Percentiles rank a stretch among this genome's conserved stretches.
Conservation (phyloP, 1,140 invertebrate genomes). For the Berghia stephanieae region DNA sequence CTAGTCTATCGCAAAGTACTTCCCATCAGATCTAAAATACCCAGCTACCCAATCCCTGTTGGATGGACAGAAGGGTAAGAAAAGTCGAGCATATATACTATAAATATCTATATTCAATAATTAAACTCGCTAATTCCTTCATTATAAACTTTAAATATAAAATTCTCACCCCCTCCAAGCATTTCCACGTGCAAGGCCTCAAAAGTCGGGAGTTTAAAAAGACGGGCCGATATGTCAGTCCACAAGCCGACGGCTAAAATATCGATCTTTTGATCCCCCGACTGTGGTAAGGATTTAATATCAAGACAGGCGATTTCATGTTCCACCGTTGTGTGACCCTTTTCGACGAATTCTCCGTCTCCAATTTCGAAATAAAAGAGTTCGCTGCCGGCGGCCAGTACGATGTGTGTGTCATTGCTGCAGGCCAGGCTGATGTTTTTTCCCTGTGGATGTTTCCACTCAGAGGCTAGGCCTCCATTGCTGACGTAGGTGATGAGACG, state of each 20-base stretch:
- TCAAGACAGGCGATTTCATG: slow-evolving; percentile 97
- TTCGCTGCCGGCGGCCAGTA: slow-evolving; percentile 88
- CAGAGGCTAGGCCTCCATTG: slow-evolving; percentile 75
- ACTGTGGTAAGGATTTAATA: slow-evolving; percentile 83
- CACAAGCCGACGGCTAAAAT: slow-evolving; percentile 93
- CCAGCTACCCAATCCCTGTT: no score
- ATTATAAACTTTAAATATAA: background rate
- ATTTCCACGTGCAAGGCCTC: slow-evolving; percentile 79
- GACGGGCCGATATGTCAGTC: slow-evolving; percentile 94
- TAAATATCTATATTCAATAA: no score
- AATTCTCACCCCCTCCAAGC: slow-evolving; percentile 79
- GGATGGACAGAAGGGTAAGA: no score
- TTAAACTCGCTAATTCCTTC: background rate
- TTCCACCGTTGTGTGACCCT: slow-evolving; percentile 73
- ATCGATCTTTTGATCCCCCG: slow-evolving; percentile 71
- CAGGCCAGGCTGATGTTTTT: slow-evolving; percentile 89
- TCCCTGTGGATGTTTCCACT: slow-evolving; percentile 81
- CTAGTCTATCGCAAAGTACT: no score
- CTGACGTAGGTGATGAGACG: slow-evolving; percentile 76
- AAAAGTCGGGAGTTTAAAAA: slow-evolving; percentile 82
- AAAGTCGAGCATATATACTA: no score
- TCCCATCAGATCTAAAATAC: no score
- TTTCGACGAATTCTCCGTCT: slow-evolving; percentile 67
- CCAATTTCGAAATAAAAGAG: slow-evolving; percentile 89
- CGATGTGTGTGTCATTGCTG: slow-evolving; percentile 82